Percentiles rank a stretch among this genome's conserved stretches.
These are phyloP conservation scores for Chaitophorus viminalis DNA, from an alignment of 2,888 invertebrate genomes.

Conservation along the genomic window DNA sequence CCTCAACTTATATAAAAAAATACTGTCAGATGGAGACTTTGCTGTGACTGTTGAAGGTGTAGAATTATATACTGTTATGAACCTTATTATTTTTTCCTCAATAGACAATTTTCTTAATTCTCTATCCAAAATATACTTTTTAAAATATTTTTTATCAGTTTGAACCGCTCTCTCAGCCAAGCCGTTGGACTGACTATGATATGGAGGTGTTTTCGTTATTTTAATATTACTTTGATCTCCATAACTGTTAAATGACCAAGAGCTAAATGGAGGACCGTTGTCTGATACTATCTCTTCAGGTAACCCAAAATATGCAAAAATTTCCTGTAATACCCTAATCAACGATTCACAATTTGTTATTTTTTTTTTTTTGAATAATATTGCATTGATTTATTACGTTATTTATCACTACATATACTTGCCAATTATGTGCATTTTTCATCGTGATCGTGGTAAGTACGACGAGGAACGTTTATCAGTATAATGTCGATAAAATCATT, in stretches of 20 bases:
- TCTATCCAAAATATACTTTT: too few relatives aligned
- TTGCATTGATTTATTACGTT: too few relatives aligned
- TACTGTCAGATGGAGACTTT: background rate
- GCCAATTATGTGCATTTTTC: too few relatives aligned
- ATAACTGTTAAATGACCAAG: background rate
- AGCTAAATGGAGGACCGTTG: slow-evolving; percentile 25
- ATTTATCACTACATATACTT: too few relatives aligned
- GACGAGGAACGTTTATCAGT: too few relatives aligned
- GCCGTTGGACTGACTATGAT: slow-evolving; percentile 27
- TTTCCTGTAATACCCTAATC: background rate
- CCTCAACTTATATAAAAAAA: background rate
- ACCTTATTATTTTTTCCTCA: background rate
- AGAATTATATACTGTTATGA: background rate
- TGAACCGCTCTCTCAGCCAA: slow-evolving; percentile 29
- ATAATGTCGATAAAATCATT: too few relatives aligned
- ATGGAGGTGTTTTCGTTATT: slow-evolving; percentile 18
- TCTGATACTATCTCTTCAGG: slow-evolving; percentile 27
- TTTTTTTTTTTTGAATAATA: background rate
- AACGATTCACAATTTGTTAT: background rate
- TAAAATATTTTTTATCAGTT: slow-evolving; percentile 26
- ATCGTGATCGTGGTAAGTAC: too few relatives aligned
- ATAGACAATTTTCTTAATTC: background rate
- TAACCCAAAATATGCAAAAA: slow-evolving; percentile 8
- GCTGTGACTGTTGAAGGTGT: slow-evolving; percentile 14
- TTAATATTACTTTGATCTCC: slow-evolving; percentile 13